Percentiles rank a stretch among this genome's conserved stretches.
Evolutionary conservation across 2,797 vertebrate species (phyloP).

Genomic region (Calcarius lapponicus): DNA sequence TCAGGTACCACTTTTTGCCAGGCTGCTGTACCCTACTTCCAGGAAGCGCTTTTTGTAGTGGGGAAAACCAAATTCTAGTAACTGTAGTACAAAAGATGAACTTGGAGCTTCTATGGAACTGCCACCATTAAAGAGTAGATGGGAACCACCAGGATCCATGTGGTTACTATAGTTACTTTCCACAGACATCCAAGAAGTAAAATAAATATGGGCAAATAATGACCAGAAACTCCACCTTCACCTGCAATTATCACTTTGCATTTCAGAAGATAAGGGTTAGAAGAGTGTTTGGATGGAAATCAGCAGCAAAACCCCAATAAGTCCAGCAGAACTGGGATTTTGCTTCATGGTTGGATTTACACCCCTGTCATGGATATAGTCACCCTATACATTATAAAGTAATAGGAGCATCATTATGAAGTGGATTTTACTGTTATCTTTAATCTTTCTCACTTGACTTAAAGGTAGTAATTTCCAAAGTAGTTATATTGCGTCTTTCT

Average conservation of each 20-base stretch:
- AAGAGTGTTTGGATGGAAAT: not conserved
- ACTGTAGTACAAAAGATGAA: not conserved
- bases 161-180: not conserved
- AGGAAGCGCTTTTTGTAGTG: not conserved
- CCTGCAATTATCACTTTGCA: not conserved
- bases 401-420: not conserved
- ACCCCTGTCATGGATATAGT: not conserved
- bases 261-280: not conserved
- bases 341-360: not conserved
- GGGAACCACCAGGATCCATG: not conserved
- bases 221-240: not conserved
- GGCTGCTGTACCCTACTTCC: not conserved
- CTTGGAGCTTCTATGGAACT: not conserved
- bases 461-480: not conserved
- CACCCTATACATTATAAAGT: not conserved
- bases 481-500: not conserved
- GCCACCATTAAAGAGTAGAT: not conserved
- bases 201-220: not conserved
- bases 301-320: not conserved
- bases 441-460: not conserved
- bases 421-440: not conserved
- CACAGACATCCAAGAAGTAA: not conserved
- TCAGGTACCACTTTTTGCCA: conserved; percentile 80
- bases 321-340: not conserved
- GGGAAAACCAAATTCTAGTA: not conserved